Conservation (phyloP, 2,888 invertebrate genomes). For the Synergus itoensis region DNA sequence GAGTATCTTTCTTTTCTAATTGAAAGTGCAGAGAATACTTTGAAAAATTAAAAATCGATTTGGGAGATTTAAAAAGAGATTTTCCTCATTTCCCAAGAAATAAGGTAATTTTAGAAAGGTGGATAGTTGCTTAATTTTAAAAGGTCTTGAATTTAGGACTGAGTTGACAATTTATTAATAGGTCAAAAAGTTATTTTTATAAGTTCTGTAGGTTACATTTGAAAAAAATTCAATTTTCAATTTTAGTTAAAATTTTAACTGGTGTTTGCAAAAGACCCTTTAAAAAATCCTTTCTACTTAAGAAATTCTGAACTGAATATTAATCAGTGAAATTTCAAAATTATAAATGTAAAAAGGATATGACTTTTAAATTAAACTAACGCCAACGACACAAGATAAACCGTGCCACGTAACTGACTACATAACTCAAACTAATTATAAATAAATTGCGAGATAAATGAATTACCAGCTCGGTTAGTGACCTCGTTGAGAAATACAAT, state of each 20-base stretch:
- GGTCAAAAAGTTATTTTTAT: too few relatives aligned
- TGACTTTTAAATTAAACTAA: not conserved
- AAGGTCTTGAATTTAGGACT: not conserved
- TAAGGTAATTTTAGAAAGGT: not conserved
- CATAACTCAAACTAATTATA: conserved; percentile 7
- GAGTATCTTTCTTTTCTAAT: conserved; percentile 3
- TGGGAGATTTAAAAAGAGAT: not conserved
- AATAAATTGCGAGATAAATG: conserved; percentile 29
- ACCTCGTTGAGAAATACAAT: conserved; percentile 16
- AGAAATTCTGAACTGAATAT: not conserved
- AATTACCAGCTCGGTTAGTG: conserved; percentile 18
- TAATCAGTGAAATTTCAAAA: not conserved
- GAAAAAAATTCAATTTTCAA: too few relatives aligned
- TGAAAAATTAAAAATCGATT: conserved; percentile 13
- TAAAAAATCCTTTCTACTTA: not conserved
- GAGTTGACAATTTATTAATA: too few relatives aligned
- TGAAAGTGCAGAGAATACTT: not conserved
- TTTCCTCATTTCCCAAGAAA: not conserved
- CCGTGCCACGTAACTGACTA: conserved; percentile 6
- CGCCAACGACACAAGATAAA: not conserved
- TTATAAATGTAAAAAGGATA: not conserved
- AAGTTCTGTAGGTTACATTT: too few relatives aligned
- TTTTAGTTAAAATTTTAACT: not conserved
- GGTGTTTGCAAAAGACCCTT: not conserved
- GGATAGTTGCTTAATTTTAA: not conserved